A percentile compares a stretch with the other conserved stretches of the same genome.
phyloP scores from a whole-genome alignment of 2,113 vertebrate species.

The Henicopernis longicauda region DNA sequence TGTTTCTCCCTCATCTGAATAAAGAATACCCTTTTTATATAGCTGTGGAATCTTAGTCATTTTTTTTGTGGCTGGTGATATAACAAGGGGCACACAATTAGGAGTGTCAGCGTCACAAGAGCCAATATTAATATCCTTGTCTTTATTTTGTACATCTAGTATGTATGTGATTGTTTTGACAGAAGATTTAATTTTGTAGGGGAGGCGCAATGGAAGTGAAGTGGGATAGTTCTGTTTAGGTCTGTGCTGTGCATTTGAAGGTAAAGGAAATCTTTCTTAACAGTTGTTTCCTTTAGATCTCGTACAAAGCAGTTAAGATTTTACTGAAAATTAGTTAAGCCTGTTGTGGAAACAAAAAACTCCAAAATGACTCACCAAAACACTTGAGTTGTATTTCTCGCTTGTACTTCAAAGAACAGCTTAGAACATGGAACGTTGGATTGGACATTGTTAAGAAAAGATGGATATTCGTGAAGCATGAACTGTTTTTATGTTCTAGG shows the following conservation, averaged over 20 bases:
- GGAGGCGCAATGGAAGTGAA: not conserved
- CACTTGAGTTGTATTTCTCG: not conserved
- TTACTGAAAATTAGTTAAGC: not conserved
- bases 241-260: not conserved
- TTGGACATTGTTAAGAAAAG: not conserved
- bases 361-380: not conserved
- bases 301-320: not conserved
- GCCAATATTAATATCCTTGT: not conserved
- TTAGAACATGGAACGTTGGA: not conserved
- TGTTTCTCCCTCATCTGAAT: not conserved
- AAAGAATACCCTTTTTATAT: not conserved
- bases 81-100: not conserved
- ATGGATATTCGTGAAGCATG: not conserved
- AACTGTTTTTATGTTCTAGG: not conserved
- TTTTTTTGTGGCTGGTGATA: not conserved
- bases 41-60: not conserved
- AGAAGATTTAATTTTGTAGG: not conserved
- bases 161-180: not conserved
- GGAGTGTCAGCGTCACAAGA: not conserved
- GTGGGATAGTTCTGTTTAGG: not conserved
- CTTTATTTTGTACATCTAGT: not conserved
- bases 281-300: not conserved
- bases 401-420: not conserved
- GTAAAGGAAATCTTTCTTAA: slow-evolving; percentile 9
- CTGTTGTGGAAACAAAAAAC: not conserved